Percentiles rank a stretch among this genome's conserved stretches.
phyloP scores from a whole-genome alignment of 2,113 vertebrate species.

The Chamaea fasciata region DNA sequence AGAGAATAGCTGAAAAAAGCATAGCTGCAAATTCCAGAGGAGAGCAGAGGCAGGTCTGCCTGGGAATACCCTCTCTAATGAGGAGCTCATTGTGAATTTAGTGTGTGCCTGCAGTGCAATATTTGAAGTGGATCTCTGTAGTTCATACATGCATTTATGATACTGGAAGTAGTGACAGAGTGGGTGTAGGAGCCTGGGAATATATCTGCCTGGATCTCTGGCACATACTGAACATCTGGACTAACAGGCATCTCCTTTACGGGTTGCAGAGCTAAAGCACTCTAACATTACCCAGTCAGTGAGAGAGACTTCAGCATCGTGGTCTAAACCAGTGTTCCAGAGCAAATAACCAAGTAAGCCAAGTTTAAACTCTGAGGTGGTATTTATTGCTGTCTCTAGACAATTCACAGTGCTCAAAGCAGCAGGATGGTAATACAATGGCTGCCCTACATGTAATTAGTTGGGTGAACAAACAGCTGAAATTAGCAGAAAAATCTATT shows the following conservation, averaged over 20 bases:
- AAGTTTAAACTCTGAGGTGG: not conserved
- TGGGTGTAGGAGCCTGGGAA: not conserved
- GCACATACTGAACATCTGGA: not conserved
- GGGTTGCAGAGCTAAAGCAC: not conserved
- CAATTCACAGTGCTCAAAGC: not conserved
- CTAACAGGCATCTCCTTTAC: not conserved
- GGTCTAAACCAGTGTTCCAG: not conserved
- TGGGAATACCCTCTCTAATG: not conserved
- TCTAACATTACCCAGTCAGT: no score
- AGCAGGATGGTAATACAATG: not conserved
- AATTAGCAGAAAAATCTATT: not conserved
- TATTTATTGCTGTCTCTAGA: not conserved
- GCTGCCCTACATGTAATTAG: not conserved
- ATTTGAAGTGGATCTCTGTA: not conserved
- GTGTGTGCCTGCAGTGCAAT: not conserved
- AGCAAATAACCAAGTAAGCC: not conserved
- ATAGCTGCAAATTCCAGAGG: not conserved
- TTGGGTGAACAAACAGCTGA: not conserved
- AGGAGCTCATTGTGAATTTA: not conserved
- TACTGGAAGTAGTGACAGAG: not conserved
- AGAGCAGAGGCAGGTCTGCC: not conserved
- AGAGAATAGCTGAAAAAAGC: not conserved
- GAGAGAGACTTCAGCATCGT: not conserved
- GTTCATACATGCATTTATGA: not conserved
- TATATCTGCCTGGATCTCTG: not conserved